These are phyloP conservation scores for Autographa pulchrina DNA, from an alignment of 2,888 invertebrate genomes.

Conservation along the genomic window DNA sequence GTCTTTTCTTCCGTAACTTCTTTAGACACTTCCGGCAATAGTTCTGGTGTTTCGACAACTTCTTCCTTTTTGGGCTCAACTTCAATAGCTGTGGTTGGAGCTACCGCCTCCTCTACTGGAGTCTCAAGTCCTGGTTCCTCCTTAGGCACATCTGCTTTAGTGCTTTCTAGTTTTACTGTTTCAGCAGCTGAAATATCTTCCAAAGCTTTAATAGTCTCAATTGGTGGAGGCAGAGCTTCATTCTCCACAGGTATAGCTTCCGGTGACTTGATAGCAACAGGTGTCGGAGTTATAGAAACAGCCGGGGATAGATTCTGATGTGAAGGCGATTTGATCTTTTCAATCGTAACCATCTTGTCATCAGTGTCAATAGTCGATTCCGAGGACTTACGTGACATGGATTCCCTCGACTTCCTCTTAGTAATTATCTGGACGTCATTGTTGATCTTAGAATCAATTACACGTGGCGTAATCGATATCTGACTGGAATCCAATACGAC, in stretches of 20 bases:
- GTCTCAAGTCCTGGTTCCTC: slow-evolving; percentile 47
- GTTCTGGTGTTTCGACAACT: slow-evolving; percentile 28
- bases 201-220: slow-evolving; percentile 72
- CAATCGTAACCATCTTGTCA: slow-evolving; percentile 76
- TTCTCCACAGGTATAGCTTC: slow-evolving; percentile 74
- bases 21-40: slow-evolving; percentile 38
- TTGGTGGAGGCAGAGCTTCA: slow-evolving; percentile 77
- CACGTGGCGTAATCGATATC: slow-evolving; percentile 82
- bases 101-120: slow-evolving; percentile 24
- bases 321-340: slow-evolving; percentile 79
- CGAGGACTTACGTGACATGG: slow-evolving; percentile 77
- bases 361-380: slow-evolving; percentile 75
- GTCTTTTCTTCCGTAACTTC: slow-evolving; percentile 57
- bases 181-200: slow-evolving; percentile 73
- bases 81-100: slow-evolving; percentile 7
- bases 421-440: slow-evolving; percentile 73
- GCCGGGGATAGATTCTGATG: slow-evolving; percentile 70
- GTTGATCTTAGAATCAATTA: slow-evolving; percentile 69
- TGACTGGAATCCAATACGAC: slow-evolving; percentile 80
- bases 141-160: slow-evolving; percentile 45
- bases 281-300: slow-evolving; percentile 72
- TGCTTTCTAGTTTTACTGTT: slow-evolving; percentile 54
- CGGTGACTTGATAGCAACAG: slow-evolving; percentile 62
- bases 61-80: slow-evolving; percentile 22
- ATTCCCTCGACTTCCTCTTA: slow-evolving; percentile 78